Evolutionary conservation across 2,113 vertebrate species (phyloP), one percentile per base, ranked within the genome.

Genomic region (Phylloscopus trochiloides): DNA sequence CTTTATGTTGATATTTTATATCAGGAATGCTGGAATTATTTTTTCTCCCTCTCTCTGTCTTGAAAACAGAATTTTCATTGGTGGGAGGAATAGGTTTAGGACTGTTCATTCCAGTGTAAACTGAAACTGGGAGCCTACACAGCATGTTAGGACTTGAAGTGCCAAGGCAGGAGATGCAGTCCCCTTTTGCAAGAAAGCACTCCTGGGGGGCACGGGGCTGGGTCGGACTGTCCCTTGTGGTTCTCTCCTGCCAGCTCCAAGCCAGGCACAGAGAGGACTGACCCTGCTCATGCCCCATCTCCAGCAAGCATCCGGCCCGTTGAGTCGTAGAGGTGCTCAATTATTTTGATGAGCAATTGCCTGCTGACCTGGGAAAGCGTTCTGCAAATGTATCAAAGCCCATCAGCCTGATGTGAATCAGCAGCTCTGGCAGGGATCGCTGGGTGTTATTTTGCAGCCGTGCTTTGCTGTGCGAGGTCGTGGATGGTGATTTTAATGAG

Each of bases 121-220:
- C 25, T 70, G 55, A 73, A 85, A 22, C 1, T 29, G 52, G 19
- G 65, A 85, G 22, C 45, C 21, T 73, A 92, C 48, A 26, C 14
- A 28, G 34, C 3, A 1, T 6, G 12, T 67, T 66, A 58, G 14
- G 32, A 21, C 74, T 63, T 25, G 11, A 72, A 55, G 32, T 1
- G 2, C 34, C 9, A 42, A 67, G 72, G 7, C 11, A 43, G 55
- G 66, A 84, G 65, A 47, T 0, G 0, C 3, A 2, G 5, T 50
- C 5, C 29, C 42, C 20, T 78, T 31, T 51, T 34, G 65, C 43
- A 40, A 67, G 36, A 22, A 7, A 18, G 10, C 10, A 5, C 16
- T 28, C 0, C 0, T 10, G 31, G 12, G 16, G 21, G 32, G 3
- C 7, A 7, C 0, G 1, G 70, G 50, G 14, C 19, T 1, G 3